Evolutionary conservation across 2,113 vertebrate species (phyloP), one percentile per base, ranked within the genome.

Genomic region (Noctilio leporinus): DNA sequence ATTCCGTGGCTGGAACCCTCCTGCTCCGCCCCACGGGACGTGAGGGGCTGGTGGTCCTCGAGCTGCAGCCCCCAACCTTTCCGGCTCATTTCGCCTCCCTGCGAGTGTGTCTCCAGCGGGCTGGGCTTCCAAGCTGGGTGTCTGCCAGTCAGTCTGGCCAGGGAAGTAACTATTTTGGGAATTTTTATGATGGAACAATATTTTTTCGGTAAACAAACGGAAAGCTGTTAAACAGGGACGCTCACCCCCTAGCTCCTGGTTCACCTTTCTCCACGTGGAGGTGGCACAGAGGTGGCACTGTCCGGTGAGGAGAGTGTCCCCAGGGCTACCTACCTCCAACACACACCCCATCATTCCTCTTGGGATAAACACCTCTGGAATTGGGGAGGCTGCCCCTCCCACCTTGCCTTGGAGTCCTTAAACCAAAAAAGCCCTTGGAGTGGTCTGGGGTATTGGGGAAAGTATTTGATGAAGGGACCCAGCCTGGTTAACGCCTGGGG

Each of bases 101-200:
- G 38, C 55, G 90, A 96, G 96, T 0, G 3, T 83, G 97, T 97
- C 95, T 97, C 95, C 95, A 95, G 83, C 1, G 10, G 95, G 96
- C 97, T 96, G 97, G 93, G 97, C 97, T 98, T 97, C 97, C 97
- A 97, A 97, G 98, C 97, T 98, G 98, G 98, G 98, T 97, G 98
- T 96, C 97, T 96, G 98, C 98, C 98, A 98, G 98, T 98, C 98
- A 97, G 98, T 98, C 98, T 98, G 98, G 98, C 98, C 98, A 98
- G 98, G 97, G 94, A 65, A 38, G 4, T 86, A 98, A 98, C 98
- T 98, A 98, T 98, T 98, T 98, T 98, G 98, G 98, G 98, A 98
- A 98, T 98, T 98, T 98, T 98, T 98, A 98, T 98, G 98, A 97
- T 98, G 98, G 98, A 98, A 98, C 98, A 98, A 98, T 98, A 98